A percentile compares a stretch with the other conserved stretches of the same genome.
phyloP scores from a whole-genome alignment of 2,113 vertebrate species.

The Rallus limicola region DNA sequence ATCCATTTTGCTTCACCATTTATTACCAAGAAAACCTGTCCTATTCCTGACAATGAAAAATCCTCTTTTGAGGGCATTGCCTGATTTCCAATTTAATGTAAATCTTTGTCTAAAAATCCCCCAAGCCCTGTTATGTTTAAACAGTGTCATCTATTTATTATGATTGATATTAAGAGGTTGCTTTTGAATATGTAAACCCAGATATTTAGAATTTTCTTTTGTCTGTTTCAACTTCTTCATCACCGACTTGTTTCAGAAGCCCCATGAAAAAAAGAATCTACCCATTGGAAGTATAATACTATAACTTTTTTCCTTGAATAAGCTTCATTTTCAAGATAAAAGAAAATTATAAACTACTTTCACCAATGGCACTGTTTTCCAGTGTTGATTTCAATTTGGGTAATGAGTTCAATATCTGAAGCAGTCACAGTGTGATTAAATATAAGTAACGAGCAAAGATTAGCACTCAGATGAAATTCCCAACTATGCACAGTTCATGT shows the following conservation, averaged over 20 bases:
- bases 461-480: not conserved
- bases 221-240: not conserved
- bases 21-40: not conserved
- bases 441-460: not conserved
- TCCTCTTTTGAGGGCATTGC: not conserved
- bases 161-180: not conserved
- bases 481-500: not conserved
- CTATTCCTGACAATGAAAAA: not conserved
- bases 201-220: not conserved
- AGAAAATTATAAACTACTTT: not conserved
- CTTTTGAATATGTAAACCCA: not conserved
- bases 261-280: not conserved
- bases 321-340: not conserved
- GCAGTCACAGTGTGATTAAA: not conserved
- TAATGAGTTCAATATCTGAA: not conserved
- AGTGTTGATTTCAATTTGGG: not conserved
- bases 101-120: not conserved
- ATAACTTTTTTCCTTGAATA: not conserved
- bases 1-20: conserved; percentile 28
- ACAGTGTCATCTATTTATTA: not conserved
- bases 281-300: not conserved
- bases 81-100: not conserved
- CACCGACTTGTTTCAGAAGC: not conserved
- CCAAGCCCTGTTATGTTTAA: not conserved
- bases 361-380: not conserved